Conservation (phyloP, 2,888 invertebrate species). For the Drosophila stalkeri region DNA sequence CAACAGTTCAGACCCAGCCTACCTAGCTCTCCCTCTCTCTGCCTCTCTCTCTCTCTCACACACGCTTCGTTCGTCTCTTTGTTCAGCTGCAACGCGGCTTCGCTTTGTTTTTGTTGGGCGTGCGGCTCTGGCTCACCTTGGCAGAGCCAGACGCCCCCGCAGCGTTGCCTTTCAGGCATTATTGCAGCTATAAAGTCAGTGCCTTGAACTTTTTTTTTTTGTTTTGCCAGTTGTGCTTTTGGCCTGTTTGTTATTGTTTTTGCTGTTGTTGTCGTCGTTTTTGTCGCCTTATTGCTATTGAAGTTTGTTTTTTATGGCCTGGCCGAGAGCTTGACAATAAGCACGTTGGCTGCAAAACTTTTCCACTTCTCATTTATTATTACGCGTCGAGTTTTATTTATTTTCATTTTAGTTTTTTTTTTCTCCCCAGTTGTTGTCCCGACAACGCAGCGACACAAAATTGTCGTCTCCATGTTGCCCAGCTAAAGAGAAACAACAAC, state of each 20-base stretch:
- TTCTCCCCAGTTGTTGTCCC: constrained; percentile 45
- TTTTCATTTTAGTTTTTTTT: constrained; percentile 27
- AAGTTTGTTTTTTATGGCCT: constrained; percentile 80
- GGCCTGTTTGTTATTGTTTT: constrained; percentile 42
- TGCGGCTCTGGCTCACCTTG: constrained; percentile 73
- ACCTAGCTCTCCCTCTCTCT: background rate
- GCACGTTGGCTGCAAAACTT: constrained; percentile 78
- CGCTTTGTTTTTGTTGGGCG: constrained; percentile 58
- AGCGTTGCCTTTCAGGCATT: constrained; percentile 48
- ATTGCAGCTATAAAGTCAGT: constrained; percentile 82
- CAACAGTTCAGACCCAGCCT: background rate
- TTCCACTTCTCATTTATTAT: constrained; percentile 82
- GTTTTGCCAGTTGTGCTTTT: constrained; percentile 58
- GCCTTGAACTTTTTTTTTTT: constrained; percentile 73
- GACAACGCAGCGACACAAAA: constrained; percentile 71
- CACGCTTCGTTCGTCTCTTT: constrained; percentile 4
- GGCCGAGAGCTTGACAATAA: constrained; percentile 78
- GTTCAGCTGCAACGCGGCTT: constrained; percentile 32
- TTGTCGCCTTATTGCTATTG: constrained; percentile 80
- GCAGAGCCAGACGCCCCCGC: constrained; percentile 10
- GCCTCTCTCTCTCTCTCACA: background rate
- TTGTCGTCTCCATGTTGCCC: constrained; percentile 48
- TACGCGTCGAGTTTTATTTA: constrained; percentile 58
- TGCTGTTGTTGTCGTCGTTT: constrained; percentile 40
- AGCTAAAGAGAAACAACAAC: constrained; percentile 20